Conservation (phyloP, 2,888 invertebrate species). For the Magallana nippona region DNA sequence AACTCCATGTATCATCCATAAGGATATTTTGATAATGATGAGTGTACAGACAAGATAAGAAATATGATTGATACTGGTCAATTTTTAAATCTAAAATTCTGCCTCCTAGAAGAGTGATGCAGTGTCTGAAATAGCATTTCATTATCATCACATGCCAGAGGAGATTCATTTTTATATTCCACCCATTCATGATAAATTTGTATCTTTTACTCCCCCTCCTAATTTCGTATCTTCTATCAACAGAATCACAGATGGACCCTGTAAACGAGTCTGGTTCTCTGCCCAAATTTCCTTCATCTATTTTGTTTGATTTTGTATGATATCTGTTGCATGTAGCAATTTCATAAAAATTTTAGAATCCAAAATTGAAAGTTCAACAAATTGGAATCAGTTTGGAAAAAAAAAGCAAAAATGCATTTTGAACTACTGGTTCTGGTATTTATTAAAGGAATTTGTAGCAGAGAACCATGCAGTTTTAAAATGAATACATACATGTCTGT, state of each 20-base stretch:
- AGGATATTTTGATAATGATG: conserved; percentile 10
- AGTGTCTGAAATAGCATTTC: conserved; percentile 16
- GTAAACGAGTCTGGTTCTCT: not conserved
- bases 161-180: conserved; percentile 13
- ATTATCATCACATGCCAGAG: conserved; percentile 17
- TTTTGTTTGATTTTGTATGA: not conserved
- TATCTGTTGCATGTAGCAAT: not conserved
- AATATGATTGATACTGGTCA: conserved; percentile 22
- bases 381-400: not conserved
- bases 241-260: not conserved
- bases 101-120: not conserved
- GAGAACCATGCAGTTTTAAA: conserved; percentile 23
- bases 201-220: not conserved
- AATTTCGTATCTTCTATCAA: not conserved
- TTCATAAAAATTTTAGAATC: not conserved
- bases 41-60: not conserved
- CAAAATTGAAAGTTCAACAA: not conserved
- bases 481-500: conserved; percentile 42
- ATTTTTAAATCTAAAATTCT: not conserved
- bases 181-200: conserved; percentile 29
- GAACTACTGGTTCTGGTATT: no score
- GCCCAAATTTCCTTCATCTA: not conserved
- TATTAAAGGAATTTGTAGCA: not conserved
- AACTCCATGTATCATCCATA: conserved; percentile 6
- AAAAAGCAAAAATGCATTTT: no score